Base-by-base conservation (phyloP, 1,140 invertebrate genomes). In the Phthorimaea operculella region DNA sequence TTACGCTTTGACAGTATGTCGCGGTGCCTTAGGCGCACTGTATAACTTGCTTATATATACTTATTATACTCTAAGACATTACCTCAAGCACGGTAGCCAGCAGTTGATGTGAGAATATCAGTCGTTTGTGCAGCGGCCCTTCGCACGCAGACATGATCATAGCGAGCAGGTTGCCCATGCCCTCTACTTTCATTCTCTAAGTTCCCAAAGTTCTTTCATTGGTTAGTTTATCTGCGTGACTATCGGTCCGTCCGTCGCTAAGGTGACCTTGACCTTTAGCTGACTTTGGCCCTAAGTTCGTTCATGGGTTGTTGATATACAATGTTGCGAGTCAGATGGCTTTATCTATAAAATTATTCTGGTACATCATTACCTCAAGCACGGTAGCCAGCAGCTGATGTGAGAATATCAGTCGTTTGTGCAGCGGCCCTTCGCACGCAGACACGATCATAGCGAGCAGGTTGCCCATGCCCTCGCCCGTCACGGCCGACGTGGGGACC, bases 401-500 rank as follows among this genome's bases (percentile, higher is more conserved):
- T 5, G 93, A 94, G 85, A 94, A 99, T 83, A 96, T 92, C 0
- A 99, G 86, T 64, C 95, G 87, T 79, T 98, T 96, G 28, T 95
- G 92, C 68, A 99, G 84, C 74, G 94, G 92, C 15, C 90, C 94
- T 82, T 99, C 98, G 60, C 95, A 97, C 17, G 93, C 91, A 67
- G 97, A 92, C 28, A 98, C 93, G 60, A 99, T 96, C 60, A 99
- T 89, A 2, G 94, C 92, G 62, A 99, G 89, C 17, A 99, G 84
- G 79, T 99, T 99, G 14, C 98, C 98, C 96, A 99, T 99, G 55
- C 98, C 98, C 80, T 99, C 98, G 5, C 93, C 93, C 15, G 95
- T 94, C 57, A 98, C 93, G 9, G 98, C 98, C 60, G 97, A 99
- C 0, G 98, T 99, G 1, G 98, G 98, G 21, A 99, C 95, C 64